These are phyloP conservation scores for Prinia subflava DNA, from an alignment of 2,113 vertebrate species.

Conservation along the genomic window DNA sequence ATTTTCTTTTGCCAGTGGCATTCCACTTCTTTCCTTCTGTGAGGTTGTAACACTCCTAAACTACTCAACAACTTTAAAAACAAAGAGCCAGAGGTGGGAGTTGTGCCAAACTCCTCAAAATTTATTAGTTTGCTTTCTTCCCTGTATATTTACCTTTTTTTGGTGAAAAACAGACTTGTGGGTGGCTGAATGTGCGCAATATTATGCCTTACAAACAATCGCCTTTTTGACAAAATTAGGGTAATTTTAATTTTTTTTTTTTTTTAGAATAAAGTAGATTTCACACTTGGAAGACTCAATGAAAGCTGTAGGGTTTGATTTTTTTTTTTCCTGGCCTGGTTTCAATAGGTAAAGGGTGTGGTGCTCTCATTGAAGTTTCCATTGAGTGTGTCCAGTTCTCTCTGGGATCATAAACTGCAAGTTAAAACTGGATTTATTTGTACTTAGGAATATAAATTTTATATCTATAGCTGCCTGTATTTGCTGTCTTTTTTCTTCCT, in stretches of 20 bases:
- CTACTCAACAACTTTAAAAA: neutral
- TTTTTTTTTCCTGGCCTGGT: neutral
- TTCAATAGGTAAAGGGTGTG: constrained; percentile 3
- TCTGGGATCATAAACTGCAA: neutral
- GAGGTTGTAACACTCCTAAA: neutral
- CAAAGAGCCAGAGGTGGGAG: neutral
- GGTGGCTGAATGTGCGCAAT: neutral
- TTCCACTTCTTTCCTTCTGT: neutral
- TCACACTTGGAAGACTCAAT: neutral
- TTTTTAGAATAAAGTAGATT: neutral
- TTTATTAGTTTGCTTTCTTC: neutral
- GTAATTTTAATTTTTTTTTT: too few species aligned
- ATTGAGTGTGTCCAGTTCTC: neutral
- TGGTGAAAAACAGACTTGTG: neutral
- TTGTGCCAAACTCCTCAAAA: neutral
- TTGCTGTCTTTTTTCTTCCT: neutral
- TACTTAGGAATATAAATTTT: neutral
- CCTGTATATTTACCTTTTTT: neutral
- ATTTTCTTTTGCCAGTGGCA: neutral
- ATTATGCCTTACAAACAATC: neutral
- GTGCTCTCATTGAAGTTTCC: neutral
- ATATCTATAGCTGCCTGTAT: neutral
- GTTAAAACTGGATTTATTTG: neutral
- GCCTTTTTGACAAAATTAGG: neutral
- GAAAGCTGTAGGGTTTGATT: neutral